Evolutionary conservation across 1,140 invertebrate genomes (phyloP).

Genomic region (Melipona quadrifasciata): DNA sequence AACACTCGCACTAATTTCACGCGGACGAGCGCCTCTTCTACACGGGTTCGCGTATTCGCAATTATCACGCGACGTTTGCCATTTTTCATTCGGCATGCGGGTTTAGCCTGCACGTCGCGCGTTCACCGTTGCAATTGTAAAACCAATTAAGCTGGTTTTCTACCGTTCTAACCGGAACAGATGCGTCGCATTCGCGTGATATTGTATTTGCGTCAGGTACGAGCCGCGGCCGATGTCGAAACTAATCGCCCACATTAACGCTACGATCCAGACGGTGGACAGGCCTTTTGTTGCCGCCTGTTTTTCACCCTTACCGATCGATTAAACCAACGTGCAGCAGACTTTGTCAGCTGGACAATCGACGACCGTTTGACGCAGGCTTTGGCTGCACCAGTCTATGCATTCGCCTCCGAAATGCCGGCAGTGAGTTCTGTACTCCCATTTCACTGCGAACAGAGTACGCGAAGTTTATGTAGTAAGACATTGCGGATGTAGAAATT

Average conservation of each 20-base stretch:
- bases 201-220: not conserved
- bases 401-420: constrained; percentile 71
- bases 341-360: constrained; percentile 63
- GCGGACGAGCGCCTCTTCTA: not conserved
- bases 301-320: not conserved
- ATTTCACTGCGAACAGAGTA: constrained; percentile 67
- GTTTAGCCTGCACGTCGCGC: too few relatives aligned
- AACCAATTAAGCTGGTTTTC: constrained; percentile 43
- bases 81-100: constrained; percentile 10
- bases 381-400: constrained; percentile 48
- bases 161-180: not conserved
- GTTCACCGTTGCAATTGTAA: constrained; percentile 39
- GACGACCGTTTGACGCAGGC: not conserved
- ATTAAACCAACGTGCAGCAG: constrained; percentile 73
- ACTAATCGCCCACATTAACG: constrained; percentile 26
- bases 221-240: not conserved
- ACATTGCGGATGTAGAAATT: not conserved
- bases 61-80: not conserved
- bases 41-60: too few relatives aligned
- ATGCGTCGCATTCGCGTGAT: not conserved
- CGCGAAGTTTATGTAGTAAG: not conserved
- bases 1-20: constrained; percentile 17
- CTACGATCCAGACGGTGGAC: not conserved
- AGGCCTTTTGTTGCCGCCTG: not conserved
- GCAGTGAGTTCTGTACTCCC: constrained; percentile 66